Evolutionary conservation across 2,888 invertebrate species (phyloP), one percentile per base, ranked within the genome.

Genomic region (Physocephala rufipes): DNA sequence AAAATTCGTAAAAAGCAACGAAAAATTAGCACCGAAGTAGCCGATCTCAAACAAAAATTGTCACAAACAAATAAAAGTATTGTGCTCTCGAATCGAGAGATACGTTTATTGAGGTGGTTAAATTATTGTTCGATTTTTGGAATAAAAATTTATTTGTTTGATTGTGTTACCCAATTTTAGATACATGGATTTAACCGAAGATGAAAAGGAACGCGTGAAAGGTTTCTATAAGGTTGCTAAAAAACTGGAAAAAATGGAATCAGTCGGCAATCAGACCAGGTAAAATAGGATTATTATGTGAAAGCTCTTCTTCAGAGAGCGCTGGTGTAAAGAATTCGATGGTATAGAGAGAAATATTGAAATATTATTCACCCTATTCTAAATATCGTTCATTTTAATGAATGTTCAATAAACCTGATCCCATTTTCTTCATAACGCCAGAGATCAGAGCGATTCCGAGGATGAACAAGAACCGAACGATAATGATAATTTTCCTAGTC

Each of bases 1-100:
- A 95, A 95, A 86, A 88, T 92, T 78, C 91, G 94, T 71, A 96
- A 96, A 84, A 91, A 95, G 75, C 94, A 95, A 85, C 89, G 96
- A 71, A 96, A 96, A 88, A 93, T 95, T 19, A 95, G 95, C 83
- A 94, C 93, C 13, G 96, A 96, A 87, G 93, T 96, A 2, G 89
- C 91, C n/a, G 96, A 96, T 84, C 87, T 96, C 67, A 91, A 94
- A 80, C 89, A 89, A 63, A 95, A 95, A 87, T 87, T 96, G 80
- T 90, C 92, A 67, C 93, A 93, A 82, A 91, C 93, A 4, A 91
- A 92, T 61, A 94, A 94, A 82, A 95, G 93, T 83, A 92, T 96
- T 82, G 96, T 96, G 64, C 87, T 96, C 73, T 95, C 95, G 82
- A 96, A 96, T 85, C 89, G 96, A 77, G 96, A 96, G 87, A 96